Percentiles rank a stretch among this genome's conserved stretches.
Evolutionary conservation across 2,113 vertebrate species (phyloP).

Genomic region (Trochalopteron elliotii): DNA sequence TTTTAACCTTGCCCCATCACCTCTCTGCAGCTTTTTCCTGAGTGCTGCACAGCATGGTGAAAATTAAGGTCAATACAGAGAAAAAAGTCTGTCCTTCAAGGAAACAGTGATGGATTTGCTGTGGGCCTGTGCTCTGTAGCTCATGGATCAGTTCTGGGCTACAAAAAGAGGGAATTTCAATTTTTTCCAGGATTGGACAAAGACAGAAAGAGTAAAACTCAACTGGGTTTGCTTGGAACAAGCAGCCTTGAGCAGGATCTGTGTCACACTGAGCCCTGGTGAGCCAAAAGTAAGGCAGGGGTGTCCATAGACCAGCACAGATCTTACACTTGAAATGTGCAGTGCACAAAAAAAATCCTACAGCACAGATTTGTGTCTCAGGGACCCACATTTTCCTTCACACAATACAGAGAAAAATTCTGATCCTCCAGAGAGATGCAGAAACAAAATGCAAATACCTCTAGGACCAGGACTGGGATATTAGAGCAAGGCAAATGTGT

Average conservation of each 20-base stretch:
- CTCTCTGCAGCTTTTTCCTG: not conserved
- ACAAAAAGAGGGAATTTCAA: not conserved
- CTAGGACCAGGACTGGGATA: rapidly evolving
- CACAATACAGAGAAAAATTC: not conserved
- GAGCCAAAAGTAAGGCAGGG: not conserved
- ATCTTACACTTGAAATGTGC: not conserved
- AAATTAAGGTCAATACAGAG: rapidly evolving
- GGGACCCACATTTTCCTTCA: not conserved
- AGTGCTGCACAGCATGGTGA: not conserved
- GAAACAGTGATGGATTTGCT: not conserved
- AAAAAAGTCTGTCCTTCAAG: not conserved
- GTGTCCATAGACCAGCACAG: not conserved
- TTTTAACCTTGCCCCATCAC: not conserved
- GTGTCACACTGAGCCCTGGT: not conserved
- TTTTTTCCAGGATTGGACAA: not conserved
- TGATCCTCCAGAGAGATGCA: not conserved
- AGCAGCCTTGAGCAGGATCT: not conserved
- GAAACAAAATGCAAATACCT: not conserved
- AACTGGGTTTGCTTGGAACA: not conserved
- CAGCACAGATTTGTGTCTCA: not conserved
- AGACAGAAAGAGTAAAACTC: not conserved
- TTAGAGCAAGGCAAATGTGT: not conserved
- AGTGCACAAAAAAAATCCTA: not conserved
- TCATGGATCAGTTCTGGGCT: not conserved
- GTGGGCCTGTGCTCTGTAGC: not conserved